These are phyloP conservation scores for Pomatorhinus ruficollis DNA, from an alignment of 2,113 vertebrate genomes.

Conservation along the genomic window DNA sequence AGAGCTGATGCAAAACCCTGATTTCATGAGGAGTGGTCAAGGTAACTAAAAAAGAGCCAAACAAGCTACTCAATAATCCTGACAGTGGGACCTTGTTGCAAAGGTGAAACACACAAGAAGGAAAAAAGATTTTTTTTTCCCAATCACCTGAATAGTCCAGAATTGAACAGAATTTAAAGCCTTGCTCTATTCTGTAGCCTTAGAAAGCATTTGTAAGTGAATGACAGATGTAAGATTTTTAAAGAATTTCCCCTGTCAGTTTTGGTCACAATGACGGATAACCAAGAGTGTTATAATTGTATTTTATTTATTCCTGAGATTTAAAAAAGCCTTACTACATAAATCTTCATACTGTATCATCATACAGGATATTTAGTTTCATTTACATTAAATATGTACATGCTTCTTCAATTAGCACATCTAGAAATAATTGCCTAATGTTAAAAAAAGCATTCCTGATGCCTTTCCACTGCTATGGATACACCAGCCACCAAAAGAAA, in stretches of 20 bases:
- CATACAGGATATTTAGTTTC: neutral
- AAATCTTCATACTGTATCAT: neutral
- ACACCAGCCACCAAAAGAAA: neutral
- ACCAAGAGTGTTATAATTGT: neutral
- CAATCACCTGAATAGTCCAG: neutral
- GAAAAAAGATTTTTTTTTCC: neutral
- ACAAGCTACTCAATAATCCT: neutral
- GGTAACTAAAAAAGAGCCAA: neutral
- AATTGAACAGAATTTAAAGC: neutral
- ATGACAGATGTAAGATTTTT: neutral
- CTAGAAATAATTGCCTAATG: neutral
- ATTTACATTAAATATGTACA: neutral
- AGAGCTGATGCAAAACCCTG: neutral
- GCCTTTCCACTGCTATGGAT: neutral
- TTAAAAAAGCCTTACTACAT: neutral
- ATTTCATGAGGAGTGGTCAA: neutral
- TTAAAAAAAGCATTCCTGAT: neutral
- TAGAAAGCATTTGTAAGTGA: neutral
- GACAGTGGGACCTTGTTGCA: neutral
- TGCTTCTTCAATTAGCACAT: neutral
- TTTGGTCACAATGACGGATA: neutral
- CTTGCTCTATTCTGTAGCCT: neutral
- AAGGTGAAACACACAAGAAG: neutral
- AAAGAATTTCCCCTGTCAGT: neutral
- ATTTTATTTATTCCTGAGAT: conserved; percentile 2